phyloP scores from a whole-genome alignment of 2,888 invertebrate genomes.

The Venusia cambrica region DNA sequence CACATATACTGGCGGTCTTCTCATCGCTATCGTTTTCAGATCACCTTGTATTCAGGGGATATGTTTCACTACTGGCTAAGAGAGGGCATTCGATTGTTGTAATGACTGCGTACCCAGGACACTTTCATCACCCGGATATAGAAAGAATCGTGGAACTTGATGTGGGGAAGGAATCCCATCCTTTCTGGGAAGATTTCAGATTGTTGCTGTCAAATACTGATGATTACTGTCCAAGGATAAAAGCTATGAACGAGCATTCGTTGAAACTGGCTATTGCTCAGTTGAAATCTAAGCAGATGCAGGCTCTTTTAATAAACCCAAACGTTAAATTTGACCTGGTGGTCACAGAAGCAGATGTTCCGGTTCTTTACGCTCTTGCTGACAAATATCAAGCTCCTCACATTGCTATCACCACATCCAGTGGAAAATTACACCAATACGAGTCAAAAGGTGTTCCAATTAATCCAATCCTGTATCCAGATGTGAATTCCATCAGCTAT shows the following conservation, averaged over 20 bases:
- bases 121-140: constrained; percentile 53
- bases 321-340: constrained; percentile 78
- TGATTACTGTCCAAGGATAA: constrained; percentile 54
- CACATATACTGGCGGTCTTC: constrained; percentile 62
- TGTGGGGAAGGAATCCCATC: constrained; percentile 58
- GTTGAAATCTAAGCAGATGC: constrained; percentile 63
- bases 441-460: constrained; percentile 76
- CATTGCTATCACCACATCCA: constrained; percentile 74
- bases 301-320: constrained; percentile 58
- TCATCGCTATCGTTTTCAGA: constrained; percentile 67
- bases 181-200: constrained; percentile 62
- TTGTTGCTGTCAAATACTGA: constrained; percentile 57
- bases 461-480: constrained; percentile 75
- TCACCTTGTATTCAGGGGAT: constrained; percentile 63
- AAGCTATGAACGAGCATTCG: constrained; percentile 51
- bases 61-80: constrained; percentile 54
- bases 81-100: constrained; percentile 59
- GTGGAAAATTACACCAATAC: constrained; percentile 68
- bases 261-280: constrained; percentile 63
- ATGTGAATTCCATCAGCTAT: constrained; percentile 64
- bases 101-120: constrained; percentile 71
- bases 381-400: constrained; percentile 77
- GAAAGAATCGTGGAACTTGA: constrained; percentile 63
- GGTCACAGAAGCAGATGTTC: constrained; percentile 77
- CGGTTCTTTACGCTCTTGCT: constrained; percentile 70